Evolutionary conservation across 64 coral and sea anemone species (phyloP).

Genomic region (Trachythela sp.): DNA sequence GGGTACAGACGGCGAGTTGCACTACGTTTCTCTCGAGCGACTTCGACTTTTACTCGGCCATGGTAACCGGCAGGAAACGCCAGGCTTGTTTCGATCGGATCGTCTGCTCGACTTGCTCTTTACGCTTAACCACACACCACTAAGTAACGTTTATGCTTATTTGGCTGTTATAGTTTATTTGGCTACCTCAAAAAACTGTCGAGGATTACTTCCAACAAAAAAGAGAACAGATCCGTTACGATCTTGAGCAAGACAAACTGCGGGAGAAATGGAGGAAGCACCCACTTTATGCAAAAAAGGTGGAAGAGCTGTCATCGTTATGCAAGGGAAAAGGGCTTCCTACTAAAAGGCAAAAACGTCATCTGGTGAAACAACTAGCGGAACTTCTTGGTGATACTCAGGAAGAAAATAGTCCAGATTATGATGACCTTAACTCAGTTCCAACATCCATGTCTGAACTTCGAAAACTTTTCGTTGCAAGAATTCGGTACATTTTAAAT

Average conservation of each 20-base stretch:
- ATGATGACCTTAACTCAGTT: neutral
- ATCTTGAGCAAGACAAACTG: neutral
- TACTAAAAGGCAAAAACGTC: neutral
- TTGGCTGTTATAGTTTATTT: neutral
- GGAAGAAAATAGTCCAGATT: neutral
- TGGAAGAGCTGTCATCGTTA: neutral
- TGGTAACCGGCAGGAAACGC: neutral
- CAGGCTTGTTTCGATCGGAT: neutral
- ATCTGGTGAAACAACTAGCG: neutral
- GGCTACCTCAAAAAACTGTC: neutral
- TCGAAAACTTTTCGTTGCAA: neutral
- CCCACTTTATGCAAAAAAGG: neutral
- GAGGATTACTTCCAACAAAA: neutral
- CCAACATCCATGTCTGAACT: neutral
- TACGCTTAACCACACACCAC: neutral
- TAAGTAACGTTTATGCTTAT: neutral
- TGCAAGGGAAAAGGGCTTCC: neutral
- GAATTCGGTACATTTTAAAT: neutral
- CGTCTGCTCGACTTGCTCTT: neutral
- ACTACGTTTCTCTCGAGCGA: neutral
- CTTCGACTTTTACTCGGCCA: neutral
- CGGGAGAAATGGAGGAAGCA: neutral
- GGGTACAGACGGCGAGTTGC: neutral
- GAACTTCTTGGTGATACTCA: neutral
- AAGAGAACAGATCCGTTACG: neutral